These are phyloP conservation scores for Phragmatobia fuliginosa DNA, from an alignment of 2,888 invertebrate genomes.

Conservation along the genomic window DNA sequence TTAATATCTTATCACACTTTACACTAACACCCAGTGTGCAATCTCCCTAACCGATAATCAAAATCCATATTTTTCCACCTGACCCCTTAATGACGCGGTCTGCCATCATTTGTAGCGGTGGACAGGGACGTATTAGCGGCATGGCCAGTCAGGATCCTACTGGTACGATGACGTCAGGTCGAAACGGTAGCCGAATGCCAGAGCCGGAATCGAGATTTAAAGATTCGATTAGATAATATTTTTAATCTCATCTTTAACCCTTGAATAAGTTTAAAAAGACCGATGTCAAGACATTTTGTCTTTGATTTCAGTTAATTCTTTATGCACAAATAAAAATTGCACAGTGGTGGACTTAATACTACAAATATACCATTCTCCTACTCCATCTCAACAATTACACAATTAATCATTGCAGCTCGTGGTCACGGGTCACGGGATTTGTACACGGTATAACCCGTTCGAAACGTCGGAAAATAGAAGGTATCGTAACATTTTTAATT, in stretches of 20 bases:
- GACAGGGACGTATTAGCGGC: slow-evolving; percentile 64
- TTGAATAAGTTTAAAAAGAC: background rate
- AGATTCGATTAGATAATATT: slow-evolving; percentile 3
- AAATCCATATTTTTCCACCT: slow-evolving; percentile 43
- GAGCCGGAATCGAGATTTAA: background rate
- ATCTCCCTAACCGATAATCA: slow-evolving; percentile 31
- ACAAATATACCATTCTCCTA: background rate
- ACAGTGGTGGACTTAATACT: no score
- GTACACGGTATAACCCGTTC: no score
- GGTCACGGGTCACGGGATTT: no score
- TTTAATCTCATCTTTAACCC: background rate
- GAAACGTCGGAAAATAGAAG: no score
- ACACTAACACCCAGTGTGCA: slow-evolving; percentile 10
- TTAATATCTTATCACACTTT: background rate
- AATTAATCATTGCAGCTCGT: no score
- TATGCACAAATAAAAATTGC: no score
- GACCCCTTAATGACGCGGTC: slow-evolving; percentile 55
- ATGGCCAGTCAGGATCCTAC: slow-evolving; percentile 32
- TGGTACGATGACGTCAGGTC: slow-evolving; percentile 37
- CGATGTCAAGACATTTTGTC: background rate
- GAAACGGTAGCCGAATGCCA: slow-evolving; percentile 39
- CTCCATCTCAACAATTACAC: no score
- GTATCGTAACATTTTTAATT: no score
- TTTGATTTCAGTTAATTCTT: background rate
- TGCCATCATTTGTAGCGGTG: slow-evolving; percentile 51